Evolutionary conservation across 35 echinoderm and acorn worm genomes (phyloP).

Genomic region (Patiria miniata): DNA sequence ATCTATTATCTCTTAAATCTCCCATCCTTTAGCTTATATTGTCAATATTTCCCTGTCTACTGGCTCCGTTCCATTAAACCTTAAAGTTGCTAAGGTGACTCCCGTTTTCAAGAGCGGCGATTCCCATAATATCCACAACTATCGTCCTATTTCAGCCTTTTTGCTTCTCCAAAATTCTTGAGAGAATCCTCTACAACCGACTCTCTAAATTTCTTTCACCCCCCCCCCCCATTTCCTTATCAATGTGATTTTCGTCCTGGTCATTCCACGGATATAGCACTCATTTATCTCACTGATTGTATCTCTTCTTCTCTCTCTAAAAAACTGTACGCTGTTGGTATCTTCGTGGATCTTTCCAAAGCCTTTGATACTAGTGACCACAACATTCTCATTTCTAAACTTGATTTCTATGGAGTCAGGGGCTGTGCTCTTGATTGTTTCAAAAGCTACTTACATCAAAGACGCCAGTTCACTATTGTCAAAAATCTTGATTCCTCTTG

Average conservation of each 20-base stretch:
- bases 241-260: slow-evolving; percentile 29
- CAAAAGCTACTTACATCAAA: neutral
- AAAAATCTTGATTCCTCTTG: neutral
- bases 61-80: slow-evolving; percentile 15
- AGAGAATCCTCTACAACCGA: slow-evolving; percentile 25
- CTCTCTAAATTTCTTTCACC: slow-evolving; percentile 12
- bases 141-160: slow-evolving; percentile 27
- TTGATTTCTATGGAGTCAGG: slow-evolving; percentile 37
- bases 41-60: slow-evolving; percentile 28
- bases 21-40: slow-evolving; percentile 16
- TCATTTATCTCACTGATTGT: neutral
- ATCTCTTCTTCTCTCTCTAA: neutral
- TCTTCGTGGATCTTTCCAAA: neutral
- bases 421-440: neutral
- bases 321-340: neutral
- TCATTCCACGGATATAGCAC: slow-evolving; percentile 9
- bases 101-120: slow-evolving; percentile 32
- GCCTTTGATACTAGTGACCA: neutral
- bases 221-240: slow-evolving; percentile 10
- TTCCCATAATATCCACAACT: neutral
- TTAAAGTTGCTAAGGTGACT: slow-evolving; percentile 35
- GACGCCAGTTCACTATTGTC: neutral
- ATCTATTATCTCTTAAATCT: neutral
- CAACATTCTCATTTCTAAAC: slow-evolving; percentile 7
- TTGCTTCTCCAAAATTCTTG: slow-evolving; percentile 27